Conservation (phyloP, 2,797 vertebrate genomes). For the Alfaro cultratus region DNA sequence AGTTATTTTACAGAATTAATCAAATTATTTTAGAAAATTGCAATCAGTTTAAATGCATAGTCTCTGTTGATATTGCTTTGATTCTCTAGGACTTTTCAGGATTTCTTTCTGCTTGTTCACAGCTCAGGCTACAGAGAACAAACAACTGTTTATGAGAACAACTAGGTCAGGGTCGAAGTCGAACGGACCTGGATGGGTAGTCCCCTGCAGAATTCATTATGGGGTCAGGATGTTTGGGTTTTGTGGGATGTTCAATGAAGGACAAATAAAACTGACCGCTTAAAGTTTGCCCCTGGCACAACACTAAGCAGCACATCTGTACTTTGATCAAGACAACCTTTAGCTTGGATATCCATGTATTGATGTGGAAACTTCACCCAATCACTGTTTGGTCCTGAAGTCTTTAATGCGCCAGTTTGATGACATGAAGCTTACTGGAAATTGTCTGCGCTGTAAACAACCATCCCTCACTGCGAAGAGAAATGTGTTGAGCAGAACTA, state of each 20-base stretch:
- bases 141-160: neutral
- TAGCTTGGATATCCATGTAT: neutral
- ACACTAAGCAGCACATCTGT: neutral
- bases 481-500: no score
- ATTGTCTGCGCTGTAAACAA: no score
- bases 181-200: neutral
- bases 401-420: no score
- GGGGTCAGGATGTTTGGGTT: neutral
- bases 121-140: neutral
- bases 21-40: neutral
- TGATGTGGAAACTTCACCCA: no score
- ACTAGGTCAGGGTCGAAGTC: neutral
- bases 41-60: neutral
- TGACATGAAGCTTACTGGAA: no score
- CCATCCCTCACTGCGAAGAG: no score
- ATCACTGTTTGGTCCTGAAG: no score
- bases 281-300: neutral
- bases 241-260: neutral
- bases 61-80: neutral
- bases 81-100: neutral
- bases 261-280: neutral
- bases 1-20: no score
- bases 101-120: neutral
- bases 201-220: neutral
- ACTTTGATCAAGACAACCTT: neutral